These are phyloP conservation scores for Brachyhypopomus occidentalis DNA, from an alignment of 2,113 vertebrate species.

Conservation along the genomic window DNA sequence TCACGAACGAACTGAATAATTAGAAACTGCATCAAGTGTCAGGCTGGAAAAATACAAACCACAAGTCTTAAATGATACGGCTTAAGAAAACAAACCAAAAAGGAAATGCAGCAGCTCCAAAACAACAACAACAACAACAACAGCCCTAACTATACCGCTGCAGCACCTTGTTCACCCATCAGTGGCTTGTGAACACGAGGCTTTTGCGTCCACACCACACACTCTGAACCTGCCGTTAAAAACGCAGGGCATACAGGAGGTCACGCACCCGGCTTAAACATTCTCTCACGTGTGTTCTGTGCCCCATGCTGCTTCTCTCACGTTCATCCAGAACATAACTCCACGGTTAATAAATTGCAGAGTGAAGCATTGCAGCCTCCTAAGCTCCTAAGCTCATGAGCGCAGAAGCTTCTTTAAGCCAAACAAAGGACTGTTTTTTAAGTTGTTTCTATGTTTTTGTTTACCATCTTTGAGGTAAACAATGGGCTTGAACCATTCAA, in stretches of 20 bases:
- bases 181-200: slow-evolving; percentile 10
- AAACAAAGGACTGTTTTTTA: too few relatives aligned
- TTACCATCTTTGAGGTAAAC: slow-evolving; percentile 11
- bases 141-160: background rate
- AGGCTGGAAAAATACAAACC: slow-evolving; percentile 1
- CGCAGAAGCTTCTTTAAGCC: slow-evolving; percentile 25
- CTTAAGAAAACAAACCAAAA: background rate
- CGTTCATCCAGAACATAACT: background rate
- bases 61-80: background rate
- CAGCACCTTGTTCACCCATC: background rate
- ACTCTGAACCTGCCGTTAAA: slow-evolving; percentile 14
- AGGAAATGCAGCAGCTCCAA: background rate
- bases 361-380: background rate
- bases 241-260: background rate
- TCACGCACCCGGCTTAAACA: background rate
- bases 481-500: background rate
- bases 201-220: slow-evolving; percentile 7
- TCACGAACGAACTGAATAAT: slow-evolving; percentile 9
- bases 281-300: background rate
- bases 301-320: background rate
- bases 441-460: too few relatives aligned
- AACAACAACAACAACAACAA: too few relatives aligned
- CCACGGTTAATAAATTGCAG: background rate
- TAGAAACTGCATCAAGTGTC: slow-evolving; percentile 24
- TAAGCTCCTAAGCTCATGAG: slow-evolving; percentile 23